Evolutionary conservation across 2,797 vertebrate genomes (phyloP), one percentile per base, ranked within the genome.

Genomic region (Notolabrus celidotus): DNA sequence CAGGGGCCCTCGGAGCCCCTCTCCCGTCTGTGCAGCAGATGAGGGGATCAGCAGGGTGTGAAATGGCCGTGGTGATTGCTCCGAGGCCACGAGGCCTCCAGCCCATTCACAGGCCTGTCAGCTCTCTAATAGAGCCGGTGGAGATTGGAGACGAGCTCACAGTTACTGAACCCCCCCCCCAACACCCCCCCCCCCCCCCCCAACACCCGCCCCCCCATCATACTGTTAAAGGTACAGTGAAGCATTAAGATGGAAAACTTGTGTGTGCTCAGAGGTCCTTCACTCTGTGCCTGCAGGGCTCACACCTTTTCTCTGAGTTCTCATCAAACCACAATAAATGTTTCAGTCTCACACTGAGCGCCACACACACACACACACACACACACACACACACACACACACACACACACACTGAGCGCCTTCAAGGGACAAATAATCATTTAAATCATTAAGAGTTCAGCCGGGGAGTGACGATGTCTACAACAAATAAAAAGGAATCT

Each of bases 11-110:
- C 53, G 14, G 57, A 62, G 74, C 80, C 73, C 70, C 67, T 64
- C 55, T 45, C 57, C 66, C 55, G 60, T 78, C 69, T 74, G 69
- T 27, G 79, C 74, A 57, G 76, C 71, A 86, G 86, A 91, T 91
- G 82, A 91, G 84, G 41, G 67, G 82, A 84, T 88, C 90, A 91
- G 84, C 71, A 77, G 84, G 85, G 85, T 91, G 89, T 92, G 90
- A 92, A 92, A 92, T 91, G 84, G 83, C 72, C 51, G 49, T 10
- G 58, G 70, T 91, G 91, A 91, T 90, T 92, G 89, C 84, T 80
- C 68, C 52, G 65, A 86, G 86, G 86, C 90, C 77, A 67, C 42
- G 9, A 59, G 82, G 62, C 80, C 84, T 88, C 67, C 69, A 78
- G 79, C 80, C 82, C 81, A 88, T 90, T 88, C 86, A 53, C 79